These are phyloP conservation scores for Merluccius polli DNA, from an alignment of 2,797 vertebrate species.

Conservation along the genomic window DNA sequence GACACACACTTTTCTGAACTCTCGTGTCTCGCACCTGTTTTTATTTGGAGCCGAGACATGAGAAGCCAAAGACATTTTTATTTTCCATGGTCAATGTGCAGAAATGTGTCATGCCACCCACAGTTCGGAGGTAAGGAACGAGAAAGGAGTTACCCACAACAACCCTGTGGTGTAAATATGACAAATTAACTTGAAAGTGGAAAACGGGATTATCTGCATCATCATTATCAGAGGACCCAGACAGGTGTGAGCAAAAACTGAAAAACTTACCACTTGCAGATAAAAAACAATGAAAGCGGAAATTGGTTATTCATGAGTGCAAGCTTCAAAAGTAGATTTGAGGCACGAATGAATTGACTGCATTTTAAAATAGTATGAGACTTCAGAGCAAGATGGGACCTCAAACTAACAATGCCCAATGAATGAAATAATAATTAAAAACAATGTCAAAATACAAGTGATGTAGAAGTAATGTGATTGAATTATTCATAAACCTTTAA, in stretches of 20 bases:
- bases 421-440: neutral
- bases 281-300: neutral
- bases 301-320: neutral
- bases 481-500: neutral
- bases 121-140: neutral
- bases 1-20: neutral
- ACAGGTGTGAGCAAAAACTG: constrained; percentile 39
- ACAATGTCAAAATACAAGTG: neutral
- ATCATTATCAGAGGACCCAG: constrained; percentile 25
- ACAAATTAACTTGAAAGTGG: constrained; percentile 36
- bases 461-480: neutral
- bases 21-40: neutral
- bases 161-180: constrained; percentile 13
- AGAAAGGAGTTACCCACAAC: neutral
- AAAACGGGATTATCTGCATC: constrained; percentile 26
- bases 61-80: neutral
- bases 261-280: neutral
- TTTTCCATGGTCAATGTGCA: neutral
- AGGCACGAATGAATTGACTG: neutral
- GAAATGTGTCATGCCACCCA: neutral
- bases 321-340: neutral
- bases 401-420: constrained; percentile 2
- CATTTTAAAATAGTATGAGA: neutral
- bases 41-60: neutral
- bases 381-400: neutral